A percentile compares a stretch with the other conserved stretches of the same genome.
phyloP scores from a whole-genome alignment of 1,140 invertebrate species.

The Pseudomyrmex concolor region DNA sequence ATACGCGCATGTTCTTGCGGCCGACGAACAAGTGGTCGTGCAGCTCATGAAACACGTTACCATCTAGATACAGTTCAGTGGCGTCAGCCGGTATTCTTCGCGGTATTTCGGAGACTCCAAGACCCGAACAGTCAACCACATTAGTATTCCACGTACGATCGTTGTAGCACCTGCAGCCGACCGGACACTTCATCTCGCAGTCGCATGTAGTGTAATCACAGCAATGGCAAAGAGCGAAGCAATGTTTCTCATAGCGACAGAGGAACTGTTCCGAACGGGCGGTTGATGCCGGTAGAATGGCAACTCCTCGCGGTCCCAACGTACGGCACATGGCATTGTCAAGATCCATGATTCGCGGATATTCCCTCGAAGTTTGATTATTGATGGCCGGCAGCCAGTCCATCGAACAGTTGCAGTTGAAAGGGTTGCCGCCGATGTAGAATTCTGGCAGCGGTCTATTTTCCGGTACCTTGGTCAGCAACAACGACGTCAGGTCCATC shows the following conservation, averaged over 20 bases:
- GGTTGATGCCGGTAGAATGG: conserved; percentile 88
- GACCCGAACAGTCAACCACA: conserved; percentile 94
- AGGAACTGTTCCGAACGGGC: conserved; percentile 92
- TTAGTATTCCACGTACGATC: conserved; percentile 97
- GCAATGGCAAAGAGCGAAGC: conserved; percentile 96
- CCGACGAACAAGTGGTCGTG: conserved; percentile 96
- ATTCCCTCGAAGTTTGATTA: conserved; percentile 92
- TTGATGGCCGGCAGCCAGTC: conserved; percentile 95
- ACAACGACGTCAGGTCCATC: conserved; percentile 92
- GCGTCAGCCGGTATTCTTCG: conserved; percentile 96
- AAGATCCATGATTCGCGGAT: conserved; percentile 94
- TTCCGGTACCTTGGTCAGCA: conserved; percentile 89
- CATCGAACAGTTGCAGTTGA: conserved; percentile 96
- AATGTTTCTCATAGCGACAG: conserved; percentile 96
- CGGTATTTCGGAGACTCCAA: conserved; percentile 91
- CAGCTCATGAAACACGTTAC: conserved; percentile 93
- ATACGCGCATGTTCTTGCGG: conserved; percentile 93
- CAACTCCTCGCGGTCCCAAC: conserved; percentile 90
- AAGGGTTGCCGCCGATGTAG: conserved; percentile 95
- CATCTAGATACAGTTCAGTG: conserved; percentile 95
- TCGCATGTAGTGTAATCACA: conserved; percentile 98
- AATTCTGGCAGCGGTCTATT: conserved; percentile 92
- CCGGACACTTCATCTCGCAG: conserved; percentile 97
- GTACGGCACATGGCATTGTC: conserved; percentile 94
- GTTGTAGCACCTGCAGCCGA: conserved; percentile 96